Conservation (phyloP, 2,888 invertebrate genomes). For the Xanthia togata region DNA sequence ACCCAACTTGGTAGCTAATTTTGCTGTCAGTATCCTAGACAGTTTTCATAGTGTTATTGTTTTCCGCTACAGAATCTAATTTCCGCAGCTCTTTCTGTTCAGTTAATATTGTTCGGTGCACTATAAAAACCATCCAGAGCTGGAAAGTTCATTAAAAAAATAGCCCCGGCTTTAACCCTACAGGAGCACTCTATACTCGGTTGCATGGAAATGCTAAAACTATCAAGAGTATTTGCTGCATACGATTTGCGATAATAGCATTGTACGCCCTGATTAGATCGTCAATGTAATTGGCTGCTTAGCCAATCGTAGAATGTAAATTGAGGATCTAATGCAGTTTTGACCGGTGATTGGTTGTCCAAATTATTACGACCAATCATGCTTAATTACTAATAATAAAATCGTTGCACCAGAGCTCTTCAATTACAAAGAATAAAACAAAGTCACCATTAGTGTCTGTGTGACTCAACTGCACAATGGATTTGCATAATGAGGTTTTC, state of each 20-base stretch:
- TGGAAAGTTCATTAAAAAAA: constrained; percentile 53
- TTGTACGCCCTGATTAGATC: neutral
- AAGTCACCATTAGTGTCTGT: too few relatives aligned
- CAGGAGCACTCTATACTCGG: constrained; percentile 37
- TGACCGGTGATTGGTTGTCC: neutral
- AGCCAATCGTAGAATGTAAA: neutral
- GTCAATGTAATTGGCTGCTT: constrained; percentile 15
- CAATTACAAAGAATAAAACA: neutral
- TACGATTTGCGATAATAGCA: neutral
- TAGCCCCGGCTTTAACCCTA: constrained; percentile 43
- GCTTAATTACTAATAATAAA: neutral
- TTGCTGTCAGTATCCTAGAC: neutral
- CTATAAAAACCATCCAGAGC: constrained; percentile 47
- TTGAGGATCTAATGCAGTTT: neutral
- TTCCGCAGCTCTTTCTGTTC: constrained; percentile 41
- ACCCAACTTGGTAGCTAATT: neutral
- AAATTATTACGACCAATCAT: neutral
- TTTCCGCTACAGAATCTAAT: constrained; percentile 39
- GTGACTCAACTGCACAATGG: too few relatives aligned
- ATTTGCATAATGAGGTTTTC: too few relatives aligned
- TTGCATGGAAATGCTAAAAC: constrained; percentile 31
- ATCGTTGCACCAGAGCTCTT: neutral
- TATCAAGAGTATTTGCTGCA: constrained; percentile 29
- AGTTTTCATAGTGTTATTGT: constrained; percentile 23
- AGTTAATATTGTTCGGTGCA: constrained; percentile 50